These are phyloP conservation scores for Botia almorhae DNA, from an alignment of 2,797 vertebrate genomes.

Conservation along the genomic window DNA sequence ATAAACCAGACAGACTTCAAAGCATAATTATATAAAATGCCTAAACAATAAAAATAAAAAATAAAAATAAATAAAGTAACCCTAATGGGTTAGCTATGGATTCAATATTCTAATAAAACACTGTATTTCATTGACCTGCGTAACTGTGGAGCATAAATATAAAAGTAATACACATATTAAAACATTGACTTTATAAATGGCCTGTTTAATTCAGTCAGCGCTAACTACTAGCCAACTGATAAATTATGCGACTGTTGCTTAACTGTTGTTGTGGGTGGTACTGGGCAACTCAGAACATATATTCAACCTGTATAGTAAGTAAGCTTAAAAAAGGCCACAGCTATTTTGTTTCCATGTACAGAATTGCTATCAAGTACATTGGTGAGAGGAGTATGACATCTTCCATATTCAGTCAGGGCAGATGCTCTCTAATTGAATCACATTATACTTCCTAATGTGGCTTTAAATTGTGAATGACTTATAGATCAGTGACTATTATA, in stretches of 20 bases:
- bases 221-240: constrained; percentile 1
- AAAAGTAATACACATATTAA: no score
- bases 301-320: not conserved
- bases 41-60: no score
- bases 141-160: no score
- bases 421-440: constrained; percentile 51
- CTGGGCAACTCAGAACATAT: not conserved
- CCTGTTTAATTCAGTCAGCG: not conserved
- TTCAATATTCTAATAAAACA: no score
- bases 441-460: constrained; percentile 42
- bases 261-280: not conserved
- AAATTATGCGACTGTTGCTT: not conserved
- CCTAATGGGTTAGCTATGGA: no score
- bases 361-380: constrained; percentile 14
- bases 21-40: no score
- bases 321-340: not conserved
- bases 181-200: not conserved
- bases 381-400: constrained; percentile 3
- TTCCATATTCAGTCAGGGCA: constrained; percentile 34
- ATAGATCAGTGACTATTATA: not conserved
- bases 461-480: constrained; percentile 32
- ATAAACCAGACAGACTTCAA: no score
- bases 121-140: no score
- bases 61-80: no score
- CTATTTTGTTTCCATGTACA: constrained; percentile 17